phyloP scores from a whole-genome alignment of 2,113 vertebrate species.

The Sprattus sprattus region DNA sequence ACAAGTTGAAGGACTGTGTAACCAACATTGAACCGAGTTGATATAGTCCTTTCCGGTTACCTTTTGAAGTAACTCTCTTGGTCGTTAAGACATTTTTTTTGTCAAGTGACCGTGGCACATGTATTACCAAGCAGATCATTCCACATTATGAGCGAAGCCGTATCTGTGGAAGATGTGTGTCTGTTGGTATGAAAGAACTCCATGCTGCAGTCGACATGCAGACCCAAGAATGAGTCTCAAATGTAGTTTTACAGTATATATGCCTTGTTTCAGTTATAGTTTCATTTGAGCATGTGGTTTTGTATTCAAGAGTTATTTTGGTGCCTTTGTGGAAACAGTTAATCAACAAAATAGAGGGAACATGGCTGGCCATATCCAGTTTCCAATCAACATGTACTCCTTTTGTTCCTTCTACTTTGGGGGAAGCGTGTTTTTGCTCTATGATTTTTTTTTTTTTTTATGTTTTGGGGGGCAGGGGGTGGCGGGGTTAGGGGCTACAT shows the following conservation, averaged over 20 bases:
- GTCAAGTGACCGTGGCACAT: background rate
- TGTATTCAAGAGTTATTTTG: slow-evolving; percentile 53
- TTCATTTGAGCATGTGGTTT: slow-evolving; percentile 51
- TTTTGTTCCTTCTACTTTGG: slow-evolving; percentile 45
- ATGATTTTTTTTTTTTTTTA: slow-evolving; percentile 18
- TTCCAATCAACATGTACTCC: slow-evolving; percentile 48
- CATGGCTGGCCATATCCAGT: slow-evolving; percentile 41
- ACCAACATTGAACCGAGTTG: background rate
- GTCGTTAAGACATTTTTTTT: background rate
- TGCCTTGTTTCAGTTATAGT: slow-evolving; percentile 38
- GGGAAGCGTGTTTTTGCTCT: slow-evolving; percentile 34
- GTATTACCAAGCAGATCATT: background rate
- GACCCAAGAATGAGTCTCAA: slow-evolving; percentile 36
- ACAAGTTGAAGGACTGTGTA: background rate
- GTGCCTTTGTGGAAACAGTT: slow-evolving; percentile 50
- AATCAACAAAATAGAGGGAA: slow-evolving; percentile 45
- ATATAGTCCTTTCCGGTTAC: background rate
- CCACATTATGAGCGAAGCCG: background rate
- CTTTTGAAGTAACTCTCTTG: background rate
- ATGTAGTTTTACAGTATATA: slow-evolving; percentile 35
- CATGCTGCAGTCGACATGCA: slow-evolving; percentile 29
- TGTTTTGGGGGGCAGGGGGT: background rate
- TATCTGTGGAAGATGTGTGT: slow-evolving; percentile 14
- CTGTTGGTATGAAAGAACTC: slow-evolving; percentile 7
- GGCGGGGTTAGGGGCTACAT: slow-evolving; percentile 27